Percentiles rank a stretch among this genome's conserved stretches.
Evolutionary conservation across 2,888 invertebrate genomes (phyloP).

Genomic region (Dasypogon diadema): DNA sequence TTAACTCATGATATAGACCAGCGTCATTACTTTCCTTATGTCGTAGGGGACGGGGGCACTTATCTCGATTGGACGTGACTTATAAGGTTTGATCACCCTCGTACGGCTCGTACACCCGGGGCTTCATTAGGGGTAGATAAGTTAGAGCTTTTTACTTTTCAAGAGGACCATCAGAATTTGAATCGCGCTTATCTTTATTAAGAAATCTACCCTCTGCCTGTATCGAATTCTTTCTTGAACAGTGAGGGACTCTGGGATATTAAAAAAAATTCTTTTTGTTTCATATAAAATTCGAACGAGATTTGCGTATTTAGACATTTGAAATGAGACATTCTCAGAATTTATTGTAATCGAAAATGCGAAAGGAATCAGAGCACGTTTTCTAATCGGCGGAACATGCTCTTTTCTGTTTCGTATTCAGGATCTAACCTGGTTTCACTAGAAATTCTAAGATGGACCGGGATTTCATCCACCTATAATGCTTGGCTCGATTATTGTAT

Average conservation of each 20-base stretch:
- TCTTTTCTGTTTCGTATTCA: no score
- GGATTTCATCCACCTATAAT: no score
- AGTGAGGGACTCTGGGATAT: not conserved
- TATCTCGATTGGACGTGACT: slow-evolving; percentile 13
- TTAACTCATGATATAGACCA: slow-evolving; percentile 1
- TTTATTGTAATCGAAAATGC: not conserved
- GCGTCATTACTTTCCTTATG: not conserved
- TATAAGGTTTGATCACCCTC: not conserved
- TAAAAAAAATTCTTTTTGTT: not conserved
- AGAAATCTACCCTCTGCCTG: slow-evolving; percentile 14
- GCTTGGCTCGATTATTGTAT: no score
- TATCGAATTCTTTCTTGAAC: not conserved
- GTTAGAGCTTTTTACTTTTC: slow-evolving; percentile 9
- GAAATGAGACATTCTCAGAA: not conserved
- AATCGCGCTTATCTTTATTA: slow-evolving; percentile 1
- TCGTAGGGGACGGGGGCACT: not conserved
- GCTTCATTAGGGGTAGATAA: slow-evolving; percentile 3
- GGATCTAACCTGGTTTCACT: no score
- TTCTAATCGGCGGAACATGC: not conserved
- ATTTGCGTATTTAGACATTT: not conserved
- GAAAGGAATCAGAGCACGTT: not conserved
- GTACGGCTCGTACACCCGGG: no score
- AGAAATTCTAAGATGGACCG: no score
- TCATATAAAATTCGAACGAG: not conserved
- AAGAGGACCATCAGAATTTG: slow-evolving; percentile 8